Percentiles rank a stretch among this genome's conserved stretches.
These are phyloP conservation scores for Hippoglossus stenolepis DNA, from an alignment of 2,113 vertebrate genomes.

Conservation along the genomic window DNA sequence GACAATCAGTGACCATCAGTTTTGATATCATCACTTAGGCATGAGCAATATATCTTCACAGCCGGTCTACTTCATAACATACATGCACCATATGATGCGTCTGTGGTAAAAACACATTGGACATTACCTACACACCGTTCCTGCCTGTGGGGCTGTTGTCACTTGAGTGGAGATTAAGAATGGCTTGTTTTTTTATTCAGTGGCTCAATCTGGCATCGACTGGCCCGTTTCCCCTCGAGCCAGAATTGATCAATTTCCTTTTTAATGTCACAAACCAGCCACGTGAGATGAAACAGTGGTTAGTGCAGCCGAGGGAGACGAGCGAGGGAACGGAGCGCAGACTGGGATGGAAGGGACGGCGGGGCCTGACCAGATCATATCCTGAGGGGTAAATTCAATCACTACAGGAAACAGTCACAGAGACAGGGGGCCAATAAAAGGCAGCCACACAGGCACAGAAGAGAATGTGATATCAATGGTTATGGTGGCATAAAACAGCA, in stretches of 20 bases:
- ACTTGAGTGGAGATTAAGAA: constrained; percentile 39
- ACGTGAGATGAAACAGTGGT: constrained; percentile 43
- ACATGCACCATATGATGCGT: neutral
- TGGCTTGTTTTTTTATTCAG: constrained; percentile 36
- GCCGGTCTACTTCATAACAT: neutral
- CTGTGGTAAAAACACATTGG: neutral
- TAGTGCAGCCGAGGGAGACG: constrained; percentile 33
- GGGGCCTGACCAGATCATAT: constrained; percentile 49
- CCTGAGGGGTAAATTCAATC: constrained; percentile 75
- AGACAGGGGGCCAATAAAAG: constrained; percentile 57
- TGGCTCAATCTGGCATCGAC: constrained; percentile 17
- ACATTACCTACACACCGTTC: neutral
- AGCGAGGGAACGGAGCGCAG: neutral
- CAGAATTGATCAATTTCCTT: constrained; percentile 51
- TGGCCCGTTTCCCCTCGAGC: constrained; percentile 39
- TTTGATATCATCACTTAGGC: neutral
- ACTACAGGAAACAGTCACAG: constrained; percentile 67
- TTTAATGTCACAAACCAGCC: constrained; percentile 56
- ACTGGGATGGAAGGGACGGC: constrained; percentile 20
- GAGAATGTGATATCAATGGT: neutral
- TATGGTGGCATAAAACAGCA: neutral
- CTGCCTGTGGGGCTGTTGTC: constrained; percentile 13
- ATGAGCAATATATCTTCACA: neutral
- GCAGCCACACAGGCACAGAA: neutral
- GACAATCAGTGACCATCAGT: neutral